phyloP scores from a whole-genome alignment of 2,888 invertebrate species.

The Nomada goodeniana region DNA sequence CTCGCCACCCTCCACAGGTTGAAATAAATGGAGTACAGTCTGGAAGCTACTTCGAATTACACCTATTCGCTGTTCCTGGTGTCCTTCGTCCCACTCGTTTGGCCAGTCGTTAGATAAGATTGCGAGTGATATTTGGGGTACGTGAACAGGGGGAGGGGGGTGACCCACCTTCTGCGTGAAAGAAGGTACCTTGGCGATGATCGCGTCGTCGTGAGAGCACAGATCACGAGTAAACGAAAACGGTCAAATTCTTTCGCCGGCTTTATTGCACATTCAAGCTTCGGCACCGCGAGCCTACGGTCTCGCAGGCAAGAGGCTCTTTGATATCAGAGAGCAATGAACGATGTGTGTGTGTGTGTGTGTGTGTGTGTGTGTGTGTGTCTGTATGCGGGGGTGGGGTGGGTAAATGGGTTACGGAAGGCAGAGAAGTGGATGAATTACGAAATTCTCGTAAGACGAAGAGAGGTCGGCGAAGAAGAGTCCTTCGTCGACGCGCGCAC shows the following conservation, averaged over 20 bases:
- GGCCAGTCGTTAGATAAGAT: neutral
- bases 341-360: conserved; percentile 35
- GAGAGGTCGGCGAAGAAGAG: conserved; percentile 48
- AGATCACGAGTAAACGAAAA: neutral
- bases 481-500: conserved; percentile 60
- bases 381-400: too few species aligned
- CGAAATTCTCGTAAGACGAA: conserved; percentile 36
- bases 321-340: conserved; percentile 45
- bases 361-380: too few species aligned
- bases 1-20: conserved; percentile 85
- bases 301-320: neutral
- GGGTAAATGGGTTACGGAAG: conserved; percentile 13
- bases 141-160: too few species aligned
- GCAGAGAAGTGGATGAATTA: conserved; percentile 11
- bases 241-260: neutral
- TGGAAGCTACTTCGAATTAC: conserved; percentile 61
- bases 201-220: neutral
- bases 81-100: conserved; percentile 2
- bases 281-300: neutral
- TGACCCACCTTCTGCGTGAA: too few species aligned
- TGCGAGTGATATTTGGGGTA: too few species aligned
- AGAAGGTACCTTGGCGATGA: neutral
- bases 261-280: neutral
- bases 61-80: conserved; percentile 3
- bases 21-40: conserved; percentile 81